Percentiles rank a stretch among this genome's conserved stretches.
Evolutionary conservation across 2,888 invertebrate genomes (phyloP).

Genomic region (Zele albiditarsus): DNA sequence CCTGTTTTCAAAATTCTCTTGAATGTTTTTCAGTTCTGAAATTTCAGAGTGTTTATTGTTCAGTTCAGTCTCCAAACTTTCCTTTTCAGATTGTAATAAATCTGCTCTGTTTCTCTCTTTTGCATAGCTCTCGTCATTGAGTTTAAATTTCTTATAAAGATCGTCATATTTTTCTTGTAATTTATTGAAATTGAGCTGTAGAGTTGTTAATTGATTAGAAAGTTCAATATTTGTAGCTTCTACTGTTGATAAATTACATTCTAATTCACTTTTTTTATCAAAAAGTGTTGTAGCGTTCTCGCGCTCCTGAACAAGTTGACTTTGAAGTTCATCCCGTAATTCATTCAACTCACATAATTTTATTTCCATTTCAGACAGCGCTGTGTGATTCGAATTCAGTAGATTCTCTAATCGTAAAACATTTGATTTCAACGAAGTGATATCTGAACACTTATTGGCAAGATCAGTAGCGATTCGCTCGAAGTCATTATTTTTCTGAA

Average conservation of each 20-base stretch:
- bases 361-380: constrained; percentile 55
- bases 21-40: constrained; percentile 28
- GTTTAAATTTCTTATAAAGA: constrained; percentile 15
- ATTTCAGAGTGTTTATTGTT: constrained; percentile 1
- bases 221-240: constrained; percentile 23
- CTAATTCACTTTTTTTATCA: constrained; percentile 36
- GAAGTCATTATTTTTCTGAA: constrained; percentile 56
- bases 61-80: neutral
- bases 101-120: constrained; percentile 15
- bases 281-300: constrained; percentile 50
- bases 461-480: constrained; percentile 52
- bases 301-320: constrained; percentile 61
- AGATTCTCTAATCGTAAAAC: neutral
- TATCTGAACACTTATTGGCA: neutral
- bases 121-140: neutral
- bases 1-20: constrained; percentile 41
- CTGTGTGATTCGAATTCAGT: constrained; percentile 38
- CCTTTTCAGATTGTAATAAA: neutral
- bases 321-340: constrained; percentile 60
- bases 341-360: constrained; percentile 50
- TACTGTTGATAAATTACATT: constrained; percentile 23
- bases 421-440: neutral
- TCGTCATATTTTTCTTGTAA: constrained; percentile 33
- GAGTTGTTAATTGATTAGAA: constrained; percentile 26
- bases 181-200: constrained; percentile 26